Percentiles rank a stretch among this genome's conserved stretches.
Evolutionary conservation across 2,113 vertebrate genomes (phyloP).

Genomic region (Guaruba guarouba): DNA sequence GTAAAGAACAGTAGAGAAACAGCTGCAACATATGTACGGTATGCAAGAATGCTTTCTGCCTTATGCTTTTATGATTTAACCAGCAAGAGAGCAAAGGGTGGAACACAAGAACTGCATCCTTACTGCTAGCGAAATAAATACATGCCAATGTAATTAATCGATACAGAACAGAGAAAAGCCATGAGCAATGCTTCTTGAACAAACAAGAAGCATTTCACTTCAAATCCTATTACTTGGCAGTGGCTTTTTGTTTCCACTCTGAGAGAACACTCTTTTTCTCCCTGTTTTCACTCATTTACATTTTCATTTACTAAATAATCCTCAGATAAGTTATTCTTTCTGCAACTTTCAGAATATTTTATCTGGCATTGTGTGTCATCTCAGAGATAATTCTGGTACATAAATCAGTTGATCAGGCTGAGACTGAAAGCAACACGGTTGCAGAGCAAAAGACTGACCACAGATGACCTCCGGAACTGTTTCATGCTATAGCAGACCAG

Average conservation of each 20-base stretch:
- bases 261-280: not conserved
- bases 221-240: not conserved
- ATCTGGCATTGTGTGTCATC: not conserved
- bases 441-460: not conserved
- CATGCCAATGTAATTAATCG: conserved; percentile 26
- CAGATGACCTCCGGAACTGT: not conserved
- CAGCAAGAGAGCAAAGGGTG: not conserved
- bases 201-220: not conserved
- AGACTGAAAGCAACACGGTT: not conserved
- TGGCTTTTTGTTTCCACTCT: not conserved
- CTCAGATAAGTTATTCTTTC: not conserved
- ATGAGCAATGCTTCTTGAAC: not conserved
- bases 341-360: not conserved
- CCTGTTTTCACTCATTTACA: not conserved
- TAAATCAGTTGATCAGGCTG: not conserved
- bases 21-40: not conserved
- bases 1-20: not conserved
- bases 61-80: not conserved
- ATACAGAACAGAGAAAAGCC: not conserved
- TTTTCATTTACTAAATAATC: not conserved
- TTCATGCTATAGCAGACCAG: not conserved
- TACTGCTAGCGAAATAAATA: conserved; percentile 31
- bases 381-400: not conserved
- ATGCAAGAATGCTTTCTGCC: not conserved
- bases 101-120: not conserved